These are phyloP conservation scores for Dendroctonus ponderosae DNA, from an alignment of 1,140 invertebrate species.

Conservation along the genomic window DNA sequence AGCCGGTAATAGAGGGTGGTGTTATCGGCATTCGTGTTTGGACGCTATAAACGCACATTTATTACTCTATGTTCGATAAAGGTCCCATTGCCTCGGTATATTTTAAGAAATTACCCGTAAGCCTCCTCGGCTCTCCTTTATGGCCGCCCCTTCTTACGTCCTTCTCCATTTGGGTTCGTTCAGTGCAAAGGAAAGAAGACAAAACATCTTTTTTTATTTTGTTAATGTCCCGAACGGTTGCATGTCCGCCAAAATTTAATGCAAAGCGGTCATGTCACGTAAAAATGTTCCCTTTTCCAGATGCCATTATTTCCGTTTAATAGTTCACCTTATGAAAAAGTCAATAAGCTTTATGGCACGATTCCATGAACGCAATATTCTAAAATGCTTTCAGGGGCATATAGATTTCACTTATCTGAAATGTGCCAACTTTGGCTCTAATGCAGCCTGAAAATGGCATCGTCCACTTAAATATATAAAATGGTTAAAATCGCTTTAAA, in stretches of 20 bases:
- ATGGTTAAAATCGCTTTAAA: too few relatives aligned
- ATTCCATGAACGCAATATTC: background rate
- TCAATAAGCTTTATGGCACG: slow-evolving; percentile 13
- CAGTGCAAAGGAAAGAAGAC: slow-evolving; percentile 3
- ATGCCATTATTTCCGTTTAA: slow-evolving; percentile 20
- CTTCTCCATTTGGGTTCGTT: slow-evolving; percentile 13
- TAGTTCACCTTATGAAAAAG: slow-evolving; percentile 12
- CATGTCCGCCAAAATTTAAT: slow-evolving; percentile 28
- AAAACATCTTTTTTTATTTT: slow-evolving; percentile 23
- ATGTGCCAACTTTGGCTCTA: too few relatives aligned
- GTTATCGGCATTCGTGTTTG: slow-evolving; percentile 39
- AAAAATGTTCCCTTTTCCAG: slow-evolving; percentile 15
- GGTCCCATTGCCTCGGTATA: slow-evolving; percentile 41
- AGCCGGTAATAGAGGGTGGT: slow-evolving; percentile 37
- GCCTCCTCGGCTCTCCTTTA: slow-evolving; percentile 19
- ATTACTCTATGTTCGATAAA: slow-evolving; percentile 43
- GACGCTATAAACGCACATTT: slow-evolving; percentile 44
- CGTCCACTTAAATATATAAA: too few relatives aligned
- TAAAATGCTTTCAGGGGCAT: too few relatives aligned
- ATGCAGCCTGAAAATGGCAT: too few relatives aligned
- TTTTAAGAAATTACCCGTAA: slow-evolving; percentile 43
- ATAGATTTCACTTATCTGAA: too few relatives aligned
- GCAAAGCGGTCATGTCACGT: slow-evolving; percentile 24
- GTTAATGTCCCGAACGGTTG: slow-evolving; percentile 23
- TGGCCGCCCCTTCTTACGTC: slow-evolving; percentile 15